Evolutionary conservation across 2,113 vertebrate genomes (phyloP).

Genomic region (Syngnathoides biaculeatus): DNA sequence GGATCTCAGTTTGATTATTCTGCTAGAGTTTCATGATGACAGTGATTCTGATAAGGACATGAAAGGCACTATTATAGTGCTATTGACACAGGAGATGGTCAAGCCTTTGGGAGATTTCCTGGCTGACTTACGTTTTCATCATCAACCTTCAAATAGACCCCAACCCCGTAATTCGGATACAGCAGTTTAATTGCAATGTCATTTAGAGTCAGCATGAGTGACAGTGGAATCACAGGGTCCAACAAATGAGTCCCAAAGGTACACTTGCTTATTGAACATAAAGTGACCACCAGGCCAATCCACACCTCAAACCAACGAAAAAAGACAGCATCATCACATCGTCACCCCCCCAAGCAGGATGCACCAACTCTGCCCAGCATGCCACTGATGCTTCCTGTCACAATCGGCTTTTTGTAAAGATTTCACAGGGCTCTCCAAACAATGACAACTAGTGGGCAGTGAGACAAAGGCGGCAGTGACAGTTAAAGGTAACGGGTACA

Average conservation of each 20-base stretch:
- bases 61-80: background rate
- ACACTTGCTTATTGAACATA: conserved; percentile 31
- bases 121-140: background rate
- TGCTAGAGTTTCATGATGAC: background rate
- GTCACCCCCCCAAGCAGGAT: conserved; percentile 32
- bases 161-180: background rate
- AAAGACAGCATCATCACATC: conserved; percentile 44
- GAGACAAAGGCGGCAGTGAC: conserved; percentile 59
- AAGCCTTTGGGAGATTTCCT: background rate
- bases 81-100: background rate
- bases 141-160: background rate
- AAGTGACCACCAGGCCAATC: conserved; percentile 41
- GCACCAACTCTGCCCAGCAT: conserved; percentile 66
- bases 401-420: conserved; percentile 64
- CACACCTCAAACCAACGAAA: conserved; percentile 29
- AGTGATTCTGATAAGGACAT: background rate
- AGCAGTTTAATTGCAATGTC: conserved; percentile 5
- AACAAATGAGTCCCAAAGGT: conserved; percentile 16
- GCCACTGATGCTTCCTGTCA: conserved; percentile 67
- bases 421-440: conserved; percentile 62
- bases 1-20: background rate
- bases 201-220: conserved; percentile 2
- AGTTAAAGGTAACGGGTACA: conserved; percentile 63
- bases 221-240: conserved; percentile 3
- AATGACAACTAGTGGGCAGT: conserved; percentile 61